These are phyloP conservation scores for Carassius carassius DNA, from an alignment of 2,113 vertebrate species.

Conservation along the genomic window DNA sequence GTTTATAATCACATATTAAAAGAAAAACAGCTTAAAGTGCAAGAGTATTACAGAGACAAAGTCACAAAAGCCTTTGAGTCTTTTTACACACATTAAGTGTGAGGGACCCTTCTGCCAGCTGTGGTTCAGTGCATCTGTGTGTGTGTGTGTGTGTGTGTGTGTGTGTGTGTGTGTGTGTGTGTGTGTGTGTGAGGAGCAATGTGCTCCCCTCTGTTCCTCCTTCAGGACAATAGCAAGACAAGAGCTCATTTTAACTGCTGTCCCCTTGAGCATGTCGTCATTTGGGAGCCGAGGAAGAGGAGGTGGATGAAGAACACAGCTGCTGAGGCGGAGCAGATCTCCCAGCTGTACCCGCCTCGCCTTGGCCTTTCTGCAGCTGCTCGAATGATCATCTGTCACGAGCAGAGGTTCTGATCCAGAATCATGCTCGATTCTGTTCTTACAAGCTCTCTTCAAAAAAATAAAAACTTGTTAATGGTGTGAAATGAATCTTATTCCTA, in stretches of 20 bases:
- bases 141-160: slow-evolving; percentile 5
- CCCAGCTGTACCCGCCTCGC: slow-evolving; percentile 63
- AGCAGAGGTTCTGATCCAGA: no score
- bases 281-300: slow-evolving; percentile 15
- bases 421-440: no score
- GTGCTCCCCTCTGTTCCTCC: slow-evolving; percentile 1
- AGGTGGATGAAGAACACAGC: slow-evolving; percentile 53
- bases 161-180: slow-evolving; percentile 35
- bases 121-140: slow-evolving; percentile 42
- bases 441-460: background rate
- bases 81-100: slow-evolving; percentile 41
- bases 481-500: background rate
- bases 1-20: background rate
- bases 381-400: no score
- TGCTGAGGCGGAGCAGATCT: slow-evolving; percentile 56
- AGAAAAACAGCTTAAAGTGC: background rate
- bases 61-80: slow-evolving; percentile 37
- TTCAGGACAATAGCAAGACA: slow-evolving; percentile 45
- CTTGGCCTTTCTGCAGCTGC: slow-evolving; percentile 56
- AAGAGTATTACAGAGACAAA: slow-evolving; percentile 26
- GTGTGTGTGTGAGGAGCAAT: slow-evolving; percentile 22
- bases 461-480: background rate
- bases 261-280: slow-evolving; percentile 37
- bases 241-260: slow-evolving; percentile 47
- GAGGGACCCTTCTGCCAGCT: slow-evolving; percentile 49